Base-by-base conservation (phyloP, 2,888 invertebrate species). In the Ptychoptera contaminata region DNA sequence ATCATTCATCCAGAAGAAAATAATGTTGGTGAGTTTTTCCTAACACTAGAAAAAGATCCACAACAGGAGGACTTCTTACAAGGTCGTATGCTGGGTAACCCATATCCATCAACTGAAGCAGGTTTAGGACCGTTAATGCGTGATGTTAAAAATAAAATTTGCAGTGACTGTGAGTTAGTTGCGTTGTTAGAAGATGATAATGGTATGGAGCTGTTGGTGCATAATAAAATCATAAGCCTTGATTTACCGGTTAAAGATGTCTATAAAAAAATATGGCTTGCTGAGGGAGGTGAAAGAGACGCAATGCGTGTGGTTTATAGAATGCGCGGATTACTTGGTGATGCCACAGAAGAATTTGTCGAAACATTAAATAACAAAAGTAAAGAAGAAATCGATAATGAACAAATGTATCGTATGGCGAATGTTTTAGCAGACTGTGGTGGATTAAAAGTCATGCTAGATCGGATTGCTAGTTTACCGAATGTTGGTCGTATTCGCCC, bases 311-410 rank as follows among this genome's bases (percentile, higher is more conserved):
- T 97, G 8, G 85, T 97, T 31, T 98, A 98, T 65, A 79, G 98
- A 40, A 97, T 98, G 96, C 74, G 97, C 46, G 97, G 97, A 0
- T 68, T 98, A 45, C 74, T 97, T 8, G 98, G 97, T 2, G 98
- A 98, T 66, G 98, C 97, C 1, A 97, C 97, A 0, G 98, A 98
- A 61, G 97, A 97, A 67, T 97, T 98, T 63, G 88, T 97, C 10
- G 94, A 97, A 68, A 87, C 88, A 1, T 70, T 97, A 32, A 87
- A 83, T 50, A 80, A 81, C 56, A 91, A 80, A 64, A 86, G 81
- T 59, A 87, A 74, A 68, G 90, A 79, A 55, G 73, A 78, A 4
- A 84, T 93, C 2, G 92, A 97, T 60, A 91, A 92, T 55, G 97
- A 97, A 59, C 88, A 93, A 58, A 81, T 92, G 1, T 97, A 90